Evolutionary conservation across 2,888 invertebrate species (phyloP).

Genomic region (Alitta virens): DNA sequence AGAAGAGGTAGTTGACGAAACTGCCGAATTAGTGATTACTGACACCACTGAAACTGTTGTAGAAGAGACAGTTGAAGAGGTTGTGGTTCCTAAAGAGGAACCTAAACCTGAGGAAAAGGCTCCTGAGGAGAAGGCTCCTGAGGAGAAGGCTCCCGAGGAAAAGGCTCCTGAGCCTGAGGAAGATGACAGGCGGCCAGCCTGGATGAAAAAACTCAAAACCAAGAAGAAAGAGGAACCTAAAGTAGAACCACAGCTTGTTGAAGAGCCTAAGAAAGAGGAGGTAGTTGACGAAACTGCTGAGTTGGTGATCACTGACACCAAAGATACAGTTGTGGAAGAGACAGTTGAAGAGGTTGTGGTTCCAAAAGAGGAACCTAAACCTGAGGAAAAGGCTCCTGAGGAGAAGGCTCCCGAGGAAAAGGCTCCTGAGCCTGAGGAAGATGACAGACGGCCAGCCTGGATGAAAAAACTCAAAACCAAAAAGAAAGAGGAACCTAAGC

Average conservation of each 20-base stretch:
- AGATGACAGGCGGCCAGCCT: background rate
- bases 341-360: background rate
- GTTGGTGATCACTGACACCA: too few species aligned
- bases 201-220: background rate
- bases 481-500: conserved; percentile 7
- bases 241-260: too few species aligned
- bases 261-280: too few species aligned
- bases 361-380: background rate
- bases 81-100: background rate
- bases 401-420: too few species aligned
- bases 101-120: background rate
- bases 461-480: background rate
- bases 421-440: conserved; percentile 7
- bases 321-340: background rate
- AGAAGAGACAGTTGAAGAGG: background rate
- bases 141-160: background rate
- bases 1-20: background rate
- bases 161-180: conserved; percentile 9
- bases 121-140: background rate
- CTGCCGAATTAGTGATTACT: background rate
- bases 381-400: too few species aligned
- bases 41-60: background rate
- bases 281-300: too few species aligned
- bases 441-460: background rate
- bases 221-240: conserved; percentile 5